A percentile compares a stretch with the other conserved stretches of the same genome.
These are phyloP conservation scores for Pammene aurita DNA, from an alignment of 2,888 invertebrate species.

Conservation along the genomic window DNA sequence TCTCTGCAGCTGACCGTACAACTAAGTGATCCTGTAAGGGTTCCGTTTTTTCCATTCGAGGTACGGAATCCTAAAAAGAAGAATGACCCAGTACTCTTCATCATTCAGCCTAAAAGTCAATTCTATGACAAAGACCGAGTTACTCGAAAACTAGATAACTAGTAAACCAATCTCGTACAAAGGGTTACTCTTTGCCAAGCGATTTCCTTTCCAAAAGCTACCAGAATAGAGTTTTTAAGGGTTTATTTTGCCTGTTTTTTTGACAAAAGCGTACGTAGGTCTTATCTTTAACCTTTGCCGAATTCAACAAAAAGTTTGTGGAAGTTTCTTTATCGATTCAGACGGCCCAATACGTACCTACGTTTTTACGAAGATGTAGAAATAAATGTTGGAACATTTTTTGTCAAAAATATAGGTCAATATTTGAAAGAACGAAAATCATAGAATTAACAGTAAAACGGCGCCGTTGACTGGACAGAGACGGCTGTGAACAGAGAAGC, in stretches of 20 bases:
- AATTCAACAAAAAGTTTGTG: slow-evolving; percentile 66
- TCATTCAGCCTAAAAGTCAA: slow-evolving; percentile 8
- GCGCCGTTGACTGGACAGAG: no score
- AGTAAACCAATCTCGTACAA: slow-evolving; percentile 22
- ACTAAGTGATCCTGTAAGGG: no score
- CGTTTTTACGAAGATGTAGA: slow-evolving; percentile 44
- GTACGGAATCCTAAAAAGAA: no score
- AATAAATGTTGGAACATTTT: not conserved
- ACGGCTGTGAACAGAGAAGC: no score
- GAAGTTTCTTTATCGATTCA: slow-evolving; percentile 72
- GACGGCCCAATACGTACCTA: slow-evolving; percentile 57
- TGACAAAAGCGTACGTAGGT: slow-evolving; percentile 43
- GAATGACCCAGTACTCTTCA: no score
- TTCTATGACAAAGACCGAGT: slow-evolving; percentile 17
- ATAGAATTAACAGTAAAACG: no score
- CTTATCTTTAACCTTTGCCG: slow-evolving; percentile 72
- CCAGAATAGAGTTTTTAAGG: not conserved
- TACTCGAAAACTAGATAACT: slow-evolving; percentile 23
- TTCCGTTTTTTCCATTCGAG: no score
- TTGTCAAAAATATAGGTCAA: not conserved
- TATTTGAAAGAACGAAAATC: no score
- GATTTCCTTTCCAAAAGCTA: not conserved
- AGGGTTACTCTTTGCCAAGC: slow-evolving; percentile 15
- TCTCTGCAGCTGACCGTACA: no score
- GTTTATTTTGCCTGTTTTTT: not conserved